Base-by-base conservation (phyloP, 2,113 vertebrate species). In the Riparia riparia region DNA sequence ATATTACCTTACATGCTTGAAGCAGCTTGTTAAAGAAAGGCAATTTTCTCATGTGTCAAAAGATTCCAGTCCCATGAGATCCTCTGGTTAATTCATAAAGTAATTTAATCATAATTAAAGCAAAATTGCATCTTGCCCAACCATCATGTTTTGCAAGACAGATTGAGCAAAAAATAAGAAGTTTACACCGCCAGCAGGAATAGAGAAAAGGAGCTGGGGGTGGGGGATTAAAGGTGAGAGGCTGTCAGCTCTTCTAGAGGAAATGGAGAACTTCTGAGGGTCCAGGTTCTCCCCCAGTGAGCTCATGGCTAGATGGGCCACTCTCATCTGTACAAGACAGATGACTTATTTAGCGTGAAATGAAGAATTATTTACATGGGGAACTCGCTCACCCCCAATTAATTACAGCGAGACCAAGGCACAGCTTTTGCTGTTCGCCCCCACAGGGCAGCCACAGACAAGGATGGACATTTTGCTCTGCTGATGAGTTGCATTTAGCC, bases 1-100 rank as follows among this genome's bases (percentile, higher is more conserved):
- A 96, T 96, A 95, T 94, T 95, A 94, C 94, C 92, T 90, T 93
- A 89, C 86, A 93, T 89, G 90, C 96, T 97, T 94, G 94, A 97
- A 96, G 95, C 91, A 96, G 96, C 96, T 98, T 97, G 92, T 97
- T 97, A 98, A 86, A 96, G 77, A 91, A 94, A 97, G 90, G 93
- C 94, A 96, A 94, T 95, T 95, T 90, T 96, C 88, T 72, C 70
- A 53, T 92, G 72, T 91, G 94, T 95, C 93, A 97, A 77, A 89
- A 97, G 93, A 96, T 93, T 95, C 93, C 83, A 82, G 80, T 96
- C 95, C 84, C 95, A 80, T 83, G 95, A 98, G 95, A 98, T 89
- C 70, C 84, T 90, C 92, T 14, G 29, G 41, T 78, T 94, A 94
- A 97, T 90, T 93, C 91, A 91, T 94, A 57, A 56, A 97, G 90